Evolutionary conservation across 2,888 invertebrate genomes (phyloP).

Genomic region (Coelopa pilipes): DNA sequence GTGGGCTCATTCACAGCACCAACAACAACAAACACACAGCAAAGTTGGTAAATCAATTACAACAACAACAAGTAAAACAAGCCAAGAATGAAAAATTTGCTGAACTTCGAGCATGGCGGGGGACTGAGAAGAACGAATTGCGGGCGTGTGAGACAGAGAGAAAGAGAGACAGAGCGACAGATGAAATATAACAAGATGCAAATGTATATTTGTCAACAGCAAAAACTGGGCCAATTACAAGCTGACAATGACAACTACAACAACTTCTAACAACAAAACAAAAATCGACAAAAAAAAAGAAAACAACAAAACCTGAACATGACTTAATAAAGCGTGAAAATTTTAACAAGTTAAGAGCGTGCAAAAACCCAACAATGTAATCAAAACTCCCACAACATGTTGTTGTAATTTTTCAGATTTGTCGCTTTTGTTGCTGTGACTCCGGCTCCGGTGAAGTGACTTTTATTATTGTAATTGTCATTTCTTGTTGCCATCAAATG

Average conservation of each 20-base stretch:
- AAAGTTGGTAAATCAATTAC: background rate
- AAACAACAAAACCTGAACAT: background rate
- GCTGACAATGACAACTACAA: background rate
- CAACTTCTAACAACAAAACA: background rate
- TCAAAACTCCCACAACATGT: slow-evolving; percentile 8
- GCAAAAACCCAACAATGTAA: background rate
- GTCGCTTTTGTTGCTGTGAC: too few relatives aligned
- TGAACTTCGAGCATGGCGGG: background rate
- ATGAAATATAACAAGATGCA: background rate
- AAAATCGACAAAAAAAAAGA: background rate
- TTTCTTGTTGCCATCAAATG: background rate
- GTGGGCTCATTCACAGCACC: slow-evolving; percentile 11
- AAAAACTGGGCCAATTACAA: slow-evolving; percentile 19
- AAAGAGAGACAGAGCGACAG: too few relatives aligned
- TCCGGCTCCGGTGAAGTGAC: too few relatives aligned
- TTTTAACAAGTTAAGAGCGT: slow-evolving; percentile 8
- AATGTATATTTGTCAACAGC: background rate
- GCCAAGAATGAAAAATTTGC: background rate
- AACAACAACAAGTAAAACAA: background rate
- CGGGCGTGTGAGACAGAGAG: too few relatives aligned
- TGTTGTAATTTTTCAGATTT: too few relatives aligned
- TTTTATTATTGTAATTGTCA: too few relatives aligned
- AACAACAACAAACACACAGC: background rate
- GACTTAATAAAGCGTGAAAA: slow-evolving; percentile 15
- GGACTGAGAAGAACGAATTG: background rate